Conservation (phyloP, 2,113 vertebrate genomes). For the Neotragus pygmaeus region DNA sequence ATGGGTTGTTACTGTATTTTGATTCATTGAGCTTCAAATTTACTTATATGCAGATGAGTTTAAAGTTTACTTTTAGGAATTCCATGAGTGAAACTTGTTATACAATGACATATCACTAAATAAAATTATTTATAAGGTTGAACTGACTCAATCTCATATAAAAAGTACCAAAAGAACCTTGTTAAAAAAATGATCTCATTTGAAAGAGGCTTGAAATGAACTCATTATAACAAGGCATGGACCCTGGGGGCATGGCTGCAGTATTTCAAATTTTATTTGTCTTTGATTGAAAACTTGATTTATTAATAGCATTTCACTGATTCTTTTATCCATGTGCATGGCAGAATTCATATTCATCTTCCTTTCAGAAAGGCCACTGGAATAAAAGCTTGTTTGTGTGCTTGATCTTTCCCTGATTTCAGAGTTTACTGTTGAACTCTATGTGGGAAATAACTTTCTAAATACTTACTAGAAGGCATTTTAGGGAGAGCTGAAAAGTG, state of each 20-base stretch:
- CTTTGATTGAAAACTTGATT: constrained; percentile 53
- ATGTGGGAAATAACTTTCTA: not conserved
- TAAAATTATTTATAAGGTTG: constrained; percentile 57
- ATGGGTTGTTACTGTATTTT: not conserved
- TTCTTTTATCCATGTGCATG: not conserved
- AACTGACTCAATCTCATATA: constrained; percentile 25
- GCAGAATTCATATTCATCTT: constrained; percentile 6
- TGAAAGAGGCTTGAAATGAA: constrained; percentile 41
- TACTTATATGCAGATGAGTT: not conserved
- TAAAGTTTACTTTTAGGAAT: not conserved
- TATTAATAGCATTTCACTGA: constrained; percentile 35
- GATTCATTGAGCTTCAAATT: constrained; percentile 18
- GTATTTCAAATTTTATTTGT: constrained; percentile 49
- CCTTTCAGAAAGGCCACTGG: not conserved
- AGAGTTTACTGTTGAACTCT: not conserved
- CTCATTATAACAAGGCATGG: not conserved
- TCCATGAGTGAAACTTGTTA: constrained; percentile 26
- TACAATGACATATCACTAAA: constrained; percentile 26
- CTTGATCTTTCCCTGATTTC: constrained; percentile 13
- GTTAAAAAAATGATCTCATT: constrained; percentile 43
- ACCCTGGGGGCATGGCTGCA: not conserved
- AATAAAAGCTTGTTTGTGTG: constrained; percentile 4
- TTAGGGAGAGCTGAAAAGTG: not conserved
- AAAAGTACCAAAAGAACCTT: constrained; percentile 15
- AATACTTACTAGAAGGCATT: not conserved